Base-by-base conservation (phyloP, 2,888 invertebrate genomes). In the Podabrus alpinus region DNA sequence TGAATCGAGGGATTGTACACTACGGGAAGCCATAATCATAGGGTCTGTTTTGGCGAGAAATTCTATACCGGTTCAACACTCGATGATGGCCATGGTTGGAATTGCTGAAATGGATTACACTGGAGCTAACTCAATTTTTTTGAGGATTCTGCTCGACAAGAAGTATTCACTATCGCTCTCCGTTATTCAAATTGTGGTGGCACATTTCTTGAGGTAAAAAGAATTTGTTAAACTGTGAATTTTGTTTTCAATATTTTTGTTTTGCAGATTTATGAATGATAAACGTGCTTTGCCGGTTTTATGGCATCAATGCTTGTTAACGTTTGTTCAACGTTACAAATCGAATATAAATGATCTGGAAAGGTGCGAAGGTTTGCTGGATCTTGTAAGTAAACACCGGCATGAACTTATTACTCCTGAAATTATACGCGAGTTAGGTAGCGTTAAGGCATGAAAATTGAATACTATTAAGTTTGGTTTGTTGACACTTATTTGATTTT, bases 71-170 rank as follows among this genome's bases (percentile, higher is more conserved):
- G 93, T 97, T 72, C 89, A 98, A 24, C 98, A 99, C 88, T 97
- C 99, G 0, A 95, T 97, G 29, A 98, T 98, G 1, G 97, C 98
- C 24, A 92, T 99, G 84, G 88, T 98, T 24, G 96, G 97, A 89
- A 95, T 99, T 74, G 97, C 98, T 61, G 97, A 98, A 89, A 98
- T 99, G 98, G 96, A 95, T 82, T 98, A 98, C 85, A 95, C 94
- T 19, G 99, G 99, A 2, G 96, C 98, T 0, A 98, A 95, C 87
- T 98, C 97, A 29, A 96, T 99, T 83, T 97, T 99, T 85, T 89
- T 99, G 72, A 90, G 97, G 76, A 94, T 97, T 85, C 92, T 99
- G 76, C 92, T 99, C 78, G 98, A 99, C 85, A 99, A 99, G 88
- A 97, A 98, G 86, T 99, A 99, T 89, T 97, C 98, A 0, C 89